A percentile compares a stretch with the other conserved stretches of the same genome.
phyloP scores from a whole-genome alignment of 2,113 vertebrate genomes.

The Mus spicilegus region DNA sequence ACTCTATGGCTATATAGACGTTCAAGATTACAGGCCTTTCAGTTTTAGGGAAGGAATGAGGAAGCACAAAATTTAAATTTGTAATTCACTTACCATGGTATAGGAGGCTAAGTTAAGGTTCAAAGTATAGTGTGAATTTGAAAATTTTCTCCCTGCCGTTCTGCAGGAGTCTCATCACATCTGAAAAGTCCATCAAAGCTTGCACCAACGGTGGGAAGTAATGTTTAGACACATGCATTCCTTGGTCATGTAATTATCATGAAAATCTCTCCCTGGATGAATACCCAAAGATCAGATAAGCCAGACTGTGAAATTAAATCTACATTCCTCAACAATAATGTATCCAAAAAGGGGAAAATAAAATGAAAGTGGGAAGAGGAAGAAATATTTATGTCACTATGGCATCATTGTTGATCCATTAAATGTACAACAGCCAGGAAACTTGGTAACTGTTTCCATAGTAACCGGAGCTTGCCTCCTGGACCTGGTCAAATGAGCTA shows the following conservation, averaged over 20 bases:
- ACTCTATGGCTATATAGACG: neutral
- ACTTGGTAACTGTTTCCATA: slow-evolving; percentile 65
- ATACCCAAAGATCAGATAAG: neutral
- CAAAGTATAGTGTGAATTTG: neutral
- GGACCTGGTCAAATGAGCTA: slow-evolving; percentile 65
- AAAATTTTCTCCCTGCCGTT: neutral
- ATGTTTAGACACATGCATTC: neutral
- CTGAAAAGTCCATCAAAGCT: neutral
- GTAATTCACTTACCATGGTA: neutral
- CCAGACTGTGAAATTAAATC: neutral
- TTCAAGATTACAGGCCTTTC: slow-evolving; percentile 34
- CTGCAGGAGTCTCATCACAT: neutral
- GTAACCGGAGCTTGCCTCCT: slow-evolving; percentile 60
- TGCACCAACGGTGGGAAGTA: neutral
- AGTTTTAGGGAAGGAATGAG: slow-evolving; percentile 16
- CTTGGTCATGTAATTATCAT: neutral
- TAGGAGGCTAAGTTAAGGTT: neutral
- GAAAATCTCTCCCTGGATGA: neutral
- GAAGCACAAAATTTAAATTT: neutral
- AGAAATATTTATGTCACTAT: neutral
- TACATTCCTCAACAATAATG: neutral
- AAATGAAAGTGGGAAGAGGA: slow-evolving; percentile 13
- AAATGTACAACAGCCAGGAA: slow-evolving; percentile 42
- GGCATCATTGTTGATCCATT: slow-evolving; percentile 8
- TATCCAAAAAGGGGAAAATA: neutral